Evolutionary conservation across 2,797 vertebrate genomes (phyloP).

Genomic region (Eremophila alpestris): DNA sequence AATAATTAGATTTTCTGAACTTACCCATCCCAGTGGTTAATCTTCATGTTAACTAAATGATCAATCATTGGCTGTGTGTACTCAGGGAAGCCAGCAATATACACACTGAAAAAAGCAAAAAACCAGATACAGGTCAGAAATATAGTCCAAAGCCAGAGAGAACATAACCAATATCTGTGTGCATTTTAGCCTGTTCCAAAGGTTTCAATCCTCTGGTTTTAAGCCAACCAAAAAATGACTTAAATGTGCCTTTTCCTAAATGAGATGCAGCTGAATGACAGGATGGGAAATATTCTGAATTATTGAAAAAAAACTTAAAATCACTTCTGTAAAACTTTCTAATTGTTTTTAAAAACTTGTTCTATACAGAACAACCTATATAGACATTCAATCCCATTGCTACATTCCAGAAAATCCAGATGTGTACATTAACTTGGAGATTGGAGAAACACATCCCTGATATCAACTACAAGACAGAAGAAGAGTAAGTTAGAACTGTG

Average conservation of each 20-base stretch:
- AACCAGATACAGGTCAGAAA: not conserved
- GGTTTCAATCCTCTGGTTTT: not conserved
- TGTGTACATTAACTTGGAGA: not conserved
- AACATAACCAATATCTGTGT: not conserved
- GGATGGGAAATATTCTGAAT: not conserved
- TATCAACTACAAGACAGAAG: not conserved
- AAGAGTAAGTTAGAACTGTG: not conserved
- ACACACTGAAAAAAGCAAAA: constrained; percentile 78
- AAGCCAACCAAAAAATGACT: not conserved
- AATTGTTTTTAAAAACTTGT: not conserved
- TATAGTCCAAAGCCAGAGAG: not conserved
- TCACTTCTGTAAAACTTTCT: not conserved
- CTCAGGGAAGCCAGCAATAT: constrained; percentile 89
- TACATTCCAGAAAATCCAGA: not conserved
- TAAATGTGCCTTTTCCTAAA: not conserved
- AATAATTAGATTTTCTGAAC: constrained; percentile 27
- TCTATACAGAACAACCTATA: not conserved
- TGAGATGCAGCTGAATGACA: not conserved
- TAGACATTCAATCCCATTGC: not conserved
- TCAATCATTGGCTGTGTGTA: constrained; percentile 92
- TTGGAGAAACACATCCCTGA: not conserved
- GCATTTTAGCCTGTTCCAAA: not conserved
- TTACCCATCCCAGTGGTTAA: constrained; percentile 94
- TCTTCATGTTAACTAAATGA: constrained; percentile 89
- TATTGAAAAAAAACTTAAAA: not conserved